Evolutionary conservation across 2,797 vertebrate species (phyloP).

Genomic region (Leuciscus waleckii): DNA sequence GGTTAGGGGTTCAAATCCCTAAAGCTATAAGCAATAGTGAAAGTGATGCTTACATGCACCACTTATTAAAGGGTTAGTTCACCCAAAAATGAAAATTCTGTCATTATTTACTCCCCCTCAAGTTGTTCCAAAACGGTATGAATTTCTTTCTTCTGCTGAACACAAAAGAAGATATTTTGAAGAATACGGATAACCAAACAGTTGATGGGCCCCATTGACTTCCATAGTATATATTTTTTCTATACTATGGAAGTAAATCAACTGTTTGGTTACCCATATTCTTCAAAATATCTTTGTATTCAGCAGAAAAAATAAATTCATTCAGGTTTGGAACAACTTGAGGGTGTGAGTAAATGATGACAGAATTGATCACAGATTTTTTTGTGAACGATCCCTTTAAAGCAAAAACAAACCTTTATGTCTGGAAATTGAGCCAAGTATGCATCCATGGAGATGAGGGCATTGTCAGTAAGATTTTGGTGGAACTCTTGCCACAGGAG

Average conservation of each 20-base stretch:
- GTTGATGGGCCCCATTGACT: background rate
- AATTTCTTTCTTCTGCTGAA: background rate
- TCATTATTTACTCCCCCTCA: too few species aligned
- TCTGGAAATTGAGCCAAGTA: slow-evolving; percentile 95
- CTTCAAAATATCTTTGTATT: too few species aligned
- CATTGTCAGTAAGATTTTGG: slow-evolving; percentile 90
- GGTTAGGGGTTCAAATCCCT: background rate
- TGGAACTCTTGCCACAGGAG: slow-evolving; percentile 93
- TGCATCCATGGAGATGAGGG: slow-evolving; percentile 85
- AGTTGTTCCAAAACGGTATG: too few species aligned
- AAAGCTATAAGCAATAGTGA: background rate
- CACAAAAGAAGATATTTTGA: background rate
- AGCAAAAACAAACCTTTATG: slow-evolving; percentile 84
- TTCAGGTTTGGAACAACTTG: too few species aligned
- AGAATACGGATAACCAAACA: background rate
- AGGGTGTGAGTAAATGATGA: background rate
- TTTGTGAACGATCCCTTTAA: background rate
- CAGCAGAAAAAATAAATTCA: too few species aligned
- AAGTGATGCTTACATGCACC: background rate
- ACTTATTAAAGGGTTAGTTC: background rate
- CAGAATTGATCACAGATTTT: background rate
- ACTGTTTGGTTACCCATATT: too few species aligned
- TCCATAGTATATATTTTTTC: too few species aligned
- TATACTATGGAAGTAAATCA: too few species aligned
- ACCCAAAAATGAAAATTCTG: too few species aligned